Evolutionary conservation across 2,113 vertebrate species (phyloP), one percentile per base, ranked within the genome.

Genomic region (Cololabis saira): DNA sequence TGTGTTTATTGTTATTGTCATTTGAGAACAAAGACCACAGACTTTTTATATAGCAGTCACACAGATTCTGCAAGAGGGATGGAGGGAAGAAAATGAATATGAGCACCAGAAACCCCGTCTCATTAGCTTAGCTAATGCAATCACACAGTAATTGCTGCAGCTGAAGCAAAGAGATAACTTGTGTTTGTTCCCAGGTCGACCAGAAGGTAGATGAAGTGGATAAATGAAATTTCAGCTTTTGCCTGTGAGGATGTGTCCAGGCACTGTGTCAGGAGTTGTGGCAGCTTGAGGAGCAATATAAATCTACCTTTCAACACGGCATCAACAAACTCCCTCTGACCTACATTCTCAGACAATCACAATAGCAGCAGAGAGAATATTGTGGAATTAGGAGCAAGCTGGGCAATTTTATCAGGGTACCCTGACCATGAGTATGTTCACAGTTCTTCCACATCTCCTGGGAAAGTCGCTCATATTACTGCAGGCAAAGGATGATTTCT

Each of bases 311-410:
- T 83, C 59, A 85, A 72, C 60, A 53, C 59, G 70, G 52, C 44
- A 40, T 82, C 81, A 85, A 76, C 81, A 83, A 56, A 82, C 66
- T 83, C 71, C 61, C 61, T 55, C 76, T 90, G 91, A 92, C 91
- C 90, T 85, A 92, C 72, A 91, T 91, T 88, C 61, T 53, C 71
- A 52, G 41, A 77, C 44, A 63, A 52, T 41, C 72, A 84, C 71
- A 81, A 87, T 74, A 85, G 81, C 74, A 56, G 51, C 57, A 60
- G 67, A 61, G 59, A 80, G 80, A 83, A 90, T 84, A 77, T 78
- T 84, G 84, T 74, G 54, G 80, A 84, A 87, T 87, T 89, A 88
- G 78, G 84, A 90, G 82, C 54, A 80, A 86, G 82, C 77, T 3
- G 54, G 65, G 74, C 74, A 77, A 78, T 89, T 83, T 88, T 67